Evolutionary conservation across 1,140 invertebrate species (phyloP).

Genomic region (Drosophila tani): DNA sequence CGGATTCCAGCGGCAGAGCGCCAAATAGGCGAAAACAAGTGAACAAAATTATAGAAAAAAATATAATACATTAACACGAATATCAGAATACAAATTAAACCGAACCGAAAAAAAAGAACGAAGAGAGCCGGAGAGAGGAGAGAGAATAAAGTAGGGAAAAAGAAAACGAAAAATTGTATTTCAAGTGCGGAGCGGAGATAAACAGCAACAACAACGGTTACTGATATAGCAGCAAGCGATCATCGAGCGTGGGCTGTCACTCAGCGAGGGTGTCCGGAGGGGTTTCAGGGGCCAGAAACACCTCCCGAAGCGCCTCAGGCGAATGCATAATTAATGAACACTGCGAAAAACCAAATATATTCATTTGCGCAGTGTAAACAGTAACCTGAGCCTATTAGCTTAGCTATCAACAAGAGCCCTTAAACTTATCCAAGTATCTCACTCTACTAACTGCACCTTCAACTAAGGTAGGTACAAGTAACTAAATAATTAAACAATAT

Average conservation of each 20-base stretch:
- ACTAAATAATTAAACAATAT: not conserved
- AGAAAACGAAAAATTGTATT: slow-evolving; percentile 36
- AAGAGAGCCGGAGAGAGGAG: slow-evolving; percentile 34
- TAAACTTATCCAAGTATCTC: not conserved
- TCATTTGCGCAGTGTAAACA: slow-evolving; percentile 29
- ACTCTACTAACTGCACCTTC: not conserved
- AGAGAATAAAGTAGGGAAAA: slow-evolving; percentile 42
- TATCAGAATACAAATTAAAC: slow-evolving; percentile 72
- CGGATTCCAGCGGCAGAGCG: slow-evolving; percentile 54
- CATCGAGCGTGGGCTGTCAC: slow-evolving; percentile 39
- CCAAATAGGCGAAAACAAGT: slow-evolving; percentile 47
- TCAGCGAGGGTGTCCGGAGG: not conserved
- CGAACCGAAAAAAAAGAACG: slow-evolving; percentile 41
- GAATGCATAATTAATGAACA: slow-evolving; percentile 65
- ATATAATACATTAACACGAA: slow-evolving; percentile 66
- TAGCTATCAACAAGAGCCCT: not conserved
- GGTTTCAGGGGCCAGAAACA: slow-evolving; percentile 7
- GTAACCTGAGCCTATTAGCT: slow-evolving; percentile 1
- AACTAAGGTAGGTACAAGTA: not conserved
- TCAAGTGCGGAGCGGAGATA: slow-evolving; percentile 62
- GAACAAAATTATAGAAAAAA: slow-evolving; percentile 48
- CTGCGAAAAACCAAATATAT: slow-evolving; percentile 29
- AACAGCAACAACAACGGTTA: slow-evolving; percentile 23
- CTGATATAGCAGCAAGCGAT: slow-evolving; percentile 24
- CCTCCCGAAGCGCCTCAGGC: slow-evolving; percentile 35